Base-by-base conservation (phyloP, 1,140 invertebrate species). In the Bombus vancouverensis region DNA sequence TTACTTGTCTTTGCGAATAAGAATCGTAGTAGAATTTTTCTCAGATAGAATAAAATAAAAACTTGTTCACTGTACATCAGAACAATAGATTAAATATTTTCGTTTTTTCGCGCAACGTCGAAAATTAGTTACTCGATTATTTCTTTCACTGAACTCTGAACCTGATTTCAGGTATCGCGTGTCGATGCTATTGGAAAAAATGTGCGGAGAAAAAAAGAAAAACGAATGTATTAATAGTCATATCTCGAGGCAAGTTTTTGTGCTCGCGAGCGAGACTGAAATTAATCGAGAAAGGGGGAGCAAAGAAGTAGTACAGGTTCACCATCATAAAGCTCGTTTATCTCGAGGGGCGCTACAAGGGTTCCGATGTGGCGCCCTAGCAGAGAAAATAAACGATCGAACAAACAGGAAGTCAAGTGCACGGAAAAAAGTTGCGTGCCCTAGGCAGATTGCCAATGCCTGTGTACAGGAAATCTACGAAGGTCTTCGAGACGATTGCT, bases 381-480 rank as follows among this genome's bases (percentile, higher is more conserved):
- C 73, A 28, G 72, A 74, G 77, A 32, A 81, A 70, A 89, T 88
- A 85, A 88, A 85, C 78, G 83, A 85, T 59, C 28, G 75, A 39
- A 42, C 53, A 84, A 88, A 87, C 81, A 88, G 81, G 81, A 88
- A 88, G 86, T 32, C 53, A 53, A 34, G 71, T 39, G 70, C 39
- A 65, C 15, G 47, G 83, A 34, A 85, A 85, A 85, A 85, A 72
- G 62, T 70, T 53, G 37, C 65, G 37, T 70, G 65, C 85, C 73
- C 65, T 83, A 57, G 84, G 86, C 86, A 22, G 39, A 71, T 34
- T 68, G 65, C 85, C 85, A 87, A 81, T 71, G 81, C 25, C 59
- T 32, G 72, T 74, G 71, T 66, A 47, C 72, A 15, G 39, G 44
- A 22, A 71, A 32, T 83, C 82, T 76, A 78, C 39, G 65, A 68